These are phyloP conservation scores for Temnothorax nylanderi DNA, from an alignment of 1,140 invertebrate species.

Conservation along the genomic window DNA sequence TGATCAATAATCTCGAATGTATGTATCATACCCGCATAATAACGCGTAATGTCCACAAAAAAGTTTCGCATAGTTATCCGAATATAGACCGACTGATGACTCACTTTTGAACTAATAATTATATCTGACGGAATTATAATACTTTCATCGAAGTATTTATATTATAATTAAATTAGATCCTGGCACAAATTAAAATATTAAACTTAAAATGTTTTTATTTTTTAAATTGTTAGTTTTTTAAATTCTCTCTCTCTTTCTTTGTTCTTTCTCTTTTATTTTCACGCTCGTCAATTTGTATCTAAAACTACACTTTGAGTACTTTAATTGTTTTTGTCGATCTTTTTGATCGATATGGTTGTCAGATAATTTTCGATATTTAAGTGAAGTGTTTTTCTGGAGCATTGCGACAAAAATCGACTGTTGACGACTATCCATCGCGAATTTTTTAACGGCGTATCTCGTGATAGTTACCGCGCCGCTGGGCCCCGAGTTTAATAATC, in stretches of 20 bases:
- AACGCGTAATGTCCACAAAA: background rate
- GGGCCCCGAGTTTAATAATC: constrained; percentile 80
- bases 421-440: background rate
- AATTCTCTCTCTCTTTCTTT: background rate
- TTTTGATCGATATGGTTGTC: background rate
- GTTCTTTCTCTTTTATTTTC: background rate
- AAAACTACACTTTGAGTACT: background rate
- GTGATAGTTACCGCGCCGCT: constrained; percentile 60
- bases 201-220: background rate
- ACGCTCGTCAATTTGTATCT: background rate
- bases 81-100: background rate
- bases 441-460: constrained; percentile 45
- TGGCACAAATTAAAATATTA: background rate
- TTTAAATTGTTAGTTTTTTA: background rate
- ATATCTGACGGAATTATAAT: background rate
- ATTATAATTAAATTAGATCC: background rate
- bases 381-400: background rate
- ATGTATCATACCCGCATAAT: background rate
- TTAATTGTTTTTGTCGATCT: background rate
- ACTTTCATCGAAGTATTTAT: background rate
- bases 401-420: constrained; percentile 11
- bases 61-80: background rate
- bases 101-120: background rate
- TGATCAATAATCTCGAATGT: constrained; percentile 15
- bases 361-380: background rate